Conservation (phyloP, 2,888 invertebrate genomes). For the Elmis aenea region DNA sequence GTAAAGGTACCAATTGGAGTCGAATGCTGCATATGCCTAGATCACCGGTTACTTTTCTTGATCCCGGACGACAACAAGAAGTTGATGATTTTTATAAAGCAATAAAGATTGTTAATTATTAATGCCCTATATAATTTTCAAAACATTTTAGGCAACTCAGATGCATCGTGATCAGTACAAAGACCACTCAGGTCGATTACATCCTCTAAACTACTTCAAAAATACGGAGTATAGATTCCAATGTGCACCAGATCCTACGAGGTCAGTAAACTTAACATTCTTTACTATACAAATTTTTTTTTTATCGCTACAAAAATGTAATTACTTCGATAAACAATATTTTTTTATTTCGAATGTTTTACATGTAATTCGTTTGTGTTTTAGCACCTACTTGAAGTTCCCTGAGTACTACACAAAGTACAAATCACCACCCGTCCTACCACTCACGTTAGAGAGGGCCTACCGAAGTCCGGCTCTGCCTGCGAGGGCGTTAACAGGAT, state of each 20-base stretch:
- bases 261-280: slow-evolving; percentile 33
- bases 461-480: slow-evolving; percentile 53
- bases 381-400: slow-evolving; percentile 53
- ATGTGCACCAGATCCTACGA: slow-evolving; percentile 54
- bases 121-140: not conserved
- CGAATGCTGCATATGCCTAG: slow-evolving; percentile 38
- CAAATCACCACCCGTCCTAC: slow-evolving; percentile 55
- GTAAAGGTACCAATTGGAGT: slow-evolving; percentile 34
- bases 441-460: slow-evolving; percentile 50
- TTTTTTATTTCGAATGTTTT: no score
- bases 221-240: slow-evolving; percentile 50
- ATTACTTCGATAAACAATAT: no score
- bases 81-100: slow-evolving; percentile 49
- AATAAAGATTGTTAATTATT: slow-evolving; percentile 3
- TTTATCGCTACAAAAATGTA: no score
- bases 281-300: no score
- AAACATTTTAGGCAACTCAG: slow-evolving; percentile 50
- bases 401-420: slow-evolving; percentile 56
- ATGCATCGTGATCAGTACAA: slow-evolving; percentile 58
- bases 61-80: slow-evolving; percentile 43
- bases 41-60: slow-evolving; percentile 42
- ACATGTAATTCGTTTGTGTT: no score
- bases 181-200: slow-evolving; percentile 53
- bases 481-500: slow-evolving; percentile 52
- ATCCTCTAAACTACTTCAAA: slow-evolving; percentile 56